phyloP scores from a whole-genome alignment of 2,113 vertebrate genomes.

The Seriola aureovittata region DNA sequence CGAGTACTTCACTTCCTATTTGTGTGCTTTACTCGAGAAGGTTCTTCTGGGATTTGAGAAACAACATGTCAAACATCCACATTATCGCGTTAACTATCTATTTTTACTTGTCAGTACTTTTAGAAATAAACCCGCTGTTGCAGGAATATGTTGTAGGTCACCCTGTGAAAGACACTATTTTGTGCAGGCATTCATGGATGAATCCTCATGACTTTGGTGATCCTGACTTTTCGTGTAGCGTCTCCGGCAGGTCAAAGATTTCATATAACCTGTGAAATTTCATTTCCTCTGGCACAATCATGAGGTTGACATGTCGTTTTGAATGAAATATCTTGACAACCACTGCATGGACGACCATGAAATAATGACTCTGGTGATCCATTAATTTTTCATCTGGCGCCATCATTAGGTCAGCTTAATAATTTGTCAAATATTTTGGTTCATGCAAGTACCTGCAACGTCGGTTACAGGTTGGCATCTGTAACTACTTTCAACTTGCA shows the following conservation, averaged over 20 bases:
- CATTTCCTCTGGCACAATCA: neutral
- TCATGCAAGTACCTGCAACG: neutral
- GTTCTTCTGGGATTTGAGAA: neutral
- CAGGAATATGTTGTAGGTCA: neutral
- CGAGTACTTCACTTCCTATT: neutral
- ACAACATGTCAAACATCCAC: neutral
- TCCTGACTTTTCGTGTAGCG: neutral
- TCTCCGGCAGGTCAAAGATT: neutral
- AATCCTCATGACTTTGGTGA: neutral
- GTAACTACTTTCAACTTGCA: neutral
- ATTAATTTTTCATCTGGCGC: slow-evolving; percentile 1
- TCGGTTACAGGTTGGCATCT: neutral
- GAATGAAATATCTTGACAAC: neutral
- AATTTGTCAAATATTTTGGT: neutral
- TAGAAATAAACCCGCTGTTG: neutral
- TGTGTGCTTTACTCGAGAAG: neutral
- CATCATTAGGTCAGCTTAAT: neutral
- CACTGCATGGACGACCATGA: neutral
- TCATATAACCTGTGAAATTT: neutral
- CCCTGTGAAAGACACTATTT: neutral
- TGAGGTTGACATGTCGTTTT: neutral
- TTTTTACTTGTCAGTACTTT: neutral
- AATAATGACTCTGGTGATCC: neutral
- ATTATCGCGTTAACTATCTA: neutral
- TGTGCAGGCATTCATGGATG: neutral